These are phyloP conservation scores for Falcunculus frontatus DNA, from an alignment of 2,113 vertebrate genomes.

Conservation along the genomic window DNA sequence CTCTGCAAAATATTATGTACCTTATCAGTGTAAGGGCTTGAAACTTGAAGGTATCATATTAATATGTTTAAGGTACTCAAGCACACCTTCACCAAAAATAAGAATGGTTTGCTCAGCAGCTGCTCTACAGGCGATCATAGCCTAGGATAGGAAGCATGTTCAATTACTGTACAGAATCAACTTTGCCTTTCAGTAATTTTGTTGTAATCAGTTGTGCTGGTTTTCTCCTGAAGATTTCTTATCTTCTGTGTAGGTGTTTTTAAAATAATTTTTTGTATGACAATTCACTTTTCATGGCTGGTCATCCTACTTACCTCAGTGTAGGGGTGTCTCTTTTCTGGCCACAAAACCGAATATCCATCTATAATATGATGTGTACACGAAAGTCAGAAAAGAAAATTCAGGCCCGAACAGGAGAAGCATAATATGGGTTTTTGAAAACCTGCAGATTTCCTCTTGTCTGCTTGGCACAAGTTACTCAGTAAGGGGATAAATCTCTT, in stretches of 20 bases:
- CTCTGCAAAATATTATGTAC: background rate
- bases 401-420: background rate
- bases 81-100: background rate
- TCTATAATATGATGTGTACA: fast-evolving
- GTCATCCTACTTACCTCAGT: background rate
- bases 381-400: background rate
- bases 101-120: background rate
- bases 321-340: background rate
- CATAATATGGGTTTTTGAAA: background rate
- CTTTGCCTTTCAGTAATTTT: background rate
- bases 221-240: background rate
- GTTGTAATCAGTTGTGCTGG: background rate
- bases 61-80: background rate
- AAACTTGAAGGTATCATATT: background rate
- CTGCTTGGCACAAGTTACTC: background rate
- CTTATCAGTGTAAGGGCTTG: background rate
- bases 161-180: background rate
- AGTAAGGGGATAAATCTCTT: background rate
- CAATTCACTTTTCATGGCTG: background rate
- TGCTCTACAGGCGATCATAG: background rate
- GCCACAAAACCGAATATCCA: background rate
- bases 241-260: background rate
- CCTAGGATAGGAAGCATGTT: background rate
- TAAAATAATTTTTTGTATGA: background rate
- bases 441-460: background rate